Evolutionary conservation across 2,888 invertebrate genomes (phyloP), one percentile per base, ranked within the genome.

Genomic region (Orthosia gracilis): DNA sequence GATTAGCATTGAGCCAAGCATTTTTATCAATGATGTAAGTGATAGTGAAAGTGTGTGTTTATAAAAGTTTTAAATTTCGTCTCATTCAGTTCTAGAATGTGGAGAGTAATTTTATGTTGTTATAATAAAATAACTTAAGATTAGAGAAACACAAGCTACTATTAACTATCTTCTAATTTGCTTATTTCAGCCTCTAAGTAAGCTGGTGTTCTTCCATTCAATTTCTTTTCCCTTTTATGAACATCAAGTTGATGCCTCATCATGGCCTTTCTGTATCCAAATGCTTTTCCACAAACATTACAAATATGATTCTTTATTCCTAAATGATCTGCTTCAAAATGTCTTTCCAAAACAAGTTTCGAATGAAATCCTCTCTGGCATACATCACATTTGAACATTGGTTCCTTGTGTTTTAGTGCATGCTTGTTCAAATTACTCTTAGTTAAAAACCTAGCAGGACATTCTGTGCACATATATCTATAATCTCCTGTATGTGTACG

Each of bases 251-350:
- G 92, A 82, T 94, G 94, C 69, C 92, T 93, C 93, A 92, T 93
- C 92, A 94, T 93, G 45, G 92, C 92, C 84, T 92, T 93, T 67
- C 93, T 89, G 68, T 92, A 94, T 0, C 94, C 93, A 89, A 93
- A 94, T 45, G 93, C 92, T 80, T 94, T 93, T 0, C 93, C 93
- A 82, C 94, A 94, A 21, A 92, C 74, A 77, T 92, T 91, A 65
- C 94, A 94, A 1, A 94, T 89, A 90, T 94, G 93, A 69, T 92
- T 92, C 69, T 92, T 92, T 15, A 93, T 92, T 4, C 94, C 93
- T 57, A 93, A 89, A 82, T 94, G 94, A 73, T 92, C 92, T 4
- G 90, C 92, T 83, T 93, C 92, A 85, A 89, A 90, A 88, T 94
- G 94, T 58, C 91, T 85, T 69, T 93, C 89, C 54, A 93, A 76